Percentiles rank a stretch among this genome's conserved stretches.
Conservation (phyloP, 2,888 invertebrate genomes). For the Sisyra terminalis region DNA sequence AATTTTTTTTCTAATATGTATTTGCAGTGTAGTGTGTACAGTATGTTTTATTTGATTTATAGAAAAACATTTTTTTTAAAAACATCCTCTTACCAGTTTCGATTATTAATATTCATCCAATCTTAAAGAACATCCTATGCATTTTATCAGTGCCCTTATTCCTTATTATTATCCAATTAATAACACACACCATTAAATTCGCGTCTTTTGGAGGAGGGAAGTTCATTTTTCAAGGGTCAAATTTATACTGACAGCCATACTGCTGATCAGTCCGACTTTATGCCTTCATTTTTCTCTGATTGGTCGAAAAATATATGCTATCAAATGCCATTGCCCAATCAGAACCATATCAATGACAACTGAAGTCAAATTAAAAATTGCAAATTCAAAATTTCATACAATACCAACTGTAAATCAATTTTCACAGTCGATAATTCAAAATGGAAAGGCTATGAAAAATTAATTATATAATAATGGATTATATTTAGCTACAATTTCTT, state of each 20-base stretch:
- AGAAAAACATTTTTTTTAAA: too few relatives aligned
- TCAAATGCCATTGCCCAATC: constrained; percentile 3
- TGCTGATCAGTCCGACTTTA: constrained; percentile 74
- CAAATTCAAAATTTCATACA: neutral
- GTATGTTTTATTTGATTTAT: too few relatives aligned
- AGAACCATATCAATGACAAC: constrained; percentile 3
- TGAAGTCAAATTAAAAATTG: neutral
- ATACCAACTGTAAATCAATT: neutral
- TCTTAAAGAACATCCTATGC: constrained; percentile 6
- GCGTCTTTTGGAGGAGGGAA: constrained; percentile 54
- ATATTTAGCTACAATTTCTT: too few relatives aligned
- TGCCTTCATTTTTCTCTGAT: constrained; percentile 49
- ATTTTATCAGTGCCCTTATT: constrained; percentile 3
- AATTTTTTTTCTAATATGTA: too few relatives aligned
- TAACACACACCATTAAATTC: constrained; percentile 16
- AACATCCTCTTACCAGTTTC: too few relatives aligned
- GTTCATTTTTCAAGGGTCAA: constrained; percentile 73
- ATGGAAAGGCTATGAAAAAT: too few relatives aligned
- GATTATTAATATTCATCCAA: constrained; percentile 1
- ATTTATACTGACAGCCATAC: constrained; percentile 98
- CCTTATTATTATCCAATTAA: constrained; percentile 4
- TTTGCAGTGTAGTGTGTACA: too few relatives aligned
- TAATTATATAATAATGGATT: too few relatives aligned
- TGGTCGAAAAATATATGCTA: constrained; percentile 29
- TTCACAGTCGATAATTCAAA: too few relatives aligned